Base-by-base conservation (phyloP, 2,888 invertebrate species). In the Xestia rhomboidea region DNA sequence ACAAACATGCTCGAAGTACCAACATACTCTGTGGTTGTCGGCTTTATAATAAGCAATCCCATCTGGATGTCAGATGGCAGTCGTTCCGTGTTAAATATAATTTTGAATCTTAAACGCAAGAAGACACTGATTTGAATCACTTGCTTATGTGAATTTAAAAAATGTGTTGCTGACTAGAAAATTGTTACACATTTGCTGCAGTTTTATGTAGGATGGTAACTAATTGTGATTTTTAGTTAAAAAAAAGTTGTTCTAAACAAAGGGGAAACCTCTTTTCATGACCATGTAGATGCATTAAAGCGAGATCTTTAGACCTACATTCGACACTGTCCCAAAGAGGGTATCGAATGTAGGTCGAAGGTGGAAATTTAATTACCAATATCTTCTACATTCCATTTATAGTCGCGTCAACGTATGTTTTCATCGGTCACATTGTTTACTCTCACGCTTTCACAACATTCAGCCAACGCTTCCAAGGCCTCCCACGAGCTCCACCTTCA, bases 401-500 rank as follows among this genome's bases (percentile, higher is more conserved):
- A 68, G 54, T 8, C 24, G 34, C 49, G 34, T 64, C 34, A 76
- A 41, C 46, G 27, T 49, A 34, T 82, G 41, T 57, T 68, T 64
- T 57, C 63, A 64, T 83, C 24, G 27, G 38, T 62, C 51, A 54
- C 34, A 64, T 49, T 86, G 62, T 82, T 86, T 57, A 54, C 41
- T 79, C 13, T 81, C 30, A 69, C 34, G 64, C 60, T 86, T 83
- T 77, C 62, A 66, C 49, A 85, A 82, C 38, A 75, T 64, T 21
- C 71, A 76, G 60, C 68, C 70, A 68, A 70, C 69, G 74, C 34
- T 68, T 73, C 34, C 30, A n/a, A 70, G 27, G 41, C 75, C 66
- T 69, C 67, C 82, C 51, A 82, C 68, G 62, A 86, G 54, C 41
- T 64, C 64, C 34, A 70, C 64, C 41, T 69, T 46, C 64, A 72